Evolutionary conservation across 2,113 vertebrate genomes (phyloP).

Genomic region (Sterna hirundo): DNA sequence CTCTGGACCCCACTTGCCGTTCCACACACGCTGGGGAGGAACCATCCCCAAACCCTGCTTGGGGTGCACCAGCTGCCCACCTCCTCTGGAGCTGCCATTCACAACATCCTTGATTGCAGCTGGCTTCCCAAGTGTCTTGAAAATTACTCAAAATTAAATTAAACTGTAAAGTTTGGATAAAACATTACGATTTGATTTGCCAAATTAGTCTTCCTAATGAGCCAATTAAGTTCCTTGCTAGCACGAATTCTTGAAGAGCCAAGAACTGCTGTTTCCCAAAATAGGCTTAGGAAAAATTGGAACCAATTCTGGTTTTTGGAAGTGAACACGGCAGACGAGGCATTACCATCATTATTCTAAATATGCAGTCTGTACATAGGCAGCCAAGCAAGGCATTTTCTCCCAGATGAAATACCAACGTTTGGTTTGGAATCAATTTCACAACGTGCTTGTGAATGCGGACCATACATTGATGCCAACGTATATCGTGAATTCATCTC

Average conservation of each 20-base stretch:
- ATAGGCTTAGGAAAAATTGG: neutral
- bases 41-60: neutral
- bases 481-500: neutral
- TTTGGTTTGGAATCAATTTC: slow-evolving; percentile 9
- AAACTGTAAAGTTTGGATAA: neutral
- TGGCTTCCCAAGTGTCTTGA: neutral
- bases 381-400: neutral
- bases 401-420: neutral
- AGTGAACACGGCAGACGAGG: neutral
- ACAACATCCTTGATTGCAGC: neutral
- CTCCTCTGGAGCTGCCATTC: neutral
- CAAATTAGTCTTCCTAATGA: slow-evolving; percentile 2
- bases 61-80: neutral
- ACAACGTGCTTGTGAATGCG: neutral
- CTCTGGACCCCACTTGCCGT: neutral
- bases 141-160: slow-evolving; percentile 3
- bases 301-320: neutral
- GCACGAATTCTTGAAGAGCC: neutral
- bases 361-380: neutral
- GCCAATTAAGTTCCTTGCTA: neutral
- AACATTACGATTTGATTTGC: neutral
- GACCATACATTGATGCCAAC: neutral
- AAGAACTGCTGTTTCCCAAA: neutral
- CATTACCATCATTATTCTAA: neutral
- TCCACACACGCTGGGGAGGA: neutral